Base-by-base conservation (phyloP, 2,888 invertebrate genomes). In the Acrobeloides nanus region DNA sequence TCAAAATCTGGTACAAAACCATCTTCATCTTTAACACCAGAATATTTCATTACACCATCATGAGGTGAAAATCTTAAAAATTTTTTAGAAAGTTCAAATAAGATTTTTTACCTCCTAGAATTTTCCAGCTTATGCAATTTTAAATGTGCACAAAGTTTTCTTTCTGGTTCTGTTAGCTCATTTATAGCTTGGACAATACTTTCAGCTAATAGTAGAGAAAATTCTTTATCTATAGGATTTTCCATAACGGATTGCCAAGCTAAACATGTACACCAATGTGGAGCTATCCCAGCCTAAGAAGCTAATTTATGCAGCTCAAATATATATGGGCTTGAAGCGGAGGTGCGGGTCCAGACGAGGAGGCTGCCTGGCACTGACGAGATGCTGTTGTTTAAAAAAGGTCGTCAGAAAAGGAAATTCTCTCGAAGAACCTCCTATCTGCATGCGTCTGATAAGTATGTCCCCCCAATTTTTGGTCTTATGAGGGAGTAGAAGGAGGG, bases 231-330 rank as follows among this genome's bases (percentile, higher is more conserved):
- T 12, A 12, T 10, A 10, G 10, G 10, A 12, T 29, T 12, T 12
- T 10, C 12, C 29, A 29, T 29, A 12, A 12, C 29, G 51, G 81
- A 78, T 53, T 81, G 75, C 89, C 90, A 90, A 12, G 82, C 81
- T 1, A 90, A 78, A 72, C 92, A 93, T 0, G 89, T 84, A 73
- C 92, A 93, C 92, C 92, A 92, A 74, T 92, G 92, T 0, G 89
- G 84, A 72, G 89, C 88, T 48, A 92, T 85, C 45, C 83, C 86
- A 0, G 90, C 90, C 73, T 87, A 83, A 4, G 82, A 81, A n/a
- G n/a, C n/a, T n/a, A n/a, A n/a, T n/a, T n/a, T n/a, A n/a, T n/a
- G n/a, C n/a, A n/a, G n/a, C n/a, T n/a, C n/a, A n/a, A n/a, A n/a
- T n/a, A n/a, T n/a, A n/a, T n/a, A n/a, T n/a, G n/a, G n/a, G n/a